Evolutionary conservation across 2,888 invertebrate genomes (phyloP).

Genomic region (Agrilus biguttatus): DNA sequence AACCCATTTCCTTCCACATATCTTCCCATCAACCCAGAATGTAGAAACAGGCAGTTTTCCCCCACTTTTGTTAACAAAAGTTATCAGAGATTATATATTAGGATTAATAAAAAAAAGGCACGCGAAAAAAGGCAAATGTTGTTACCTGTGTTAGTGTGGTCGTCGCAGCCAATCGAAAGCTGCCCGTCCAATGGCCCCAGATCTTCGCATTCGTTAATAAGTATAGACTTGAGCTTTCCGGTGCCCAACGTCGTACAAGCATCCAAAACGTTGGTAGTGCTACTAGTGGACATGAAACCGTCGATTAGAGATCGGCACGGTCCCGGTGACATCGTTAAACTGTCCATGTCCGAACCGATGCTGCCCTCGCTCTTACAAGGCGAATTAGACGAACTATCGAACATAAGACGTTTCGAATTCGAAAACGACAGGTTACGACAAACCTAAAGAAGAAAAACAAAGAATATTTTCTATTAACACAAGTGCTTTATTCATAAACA

Average conservation of each 20-base stretch:
- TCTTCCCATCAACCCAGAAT: no score
- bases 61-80: no score
- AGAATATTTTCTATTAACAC: not conserved
- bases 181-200: conserved; percentile 59
- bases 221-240: conserved; percentile 45
- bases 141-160: no score
- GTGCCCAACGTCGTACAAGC: conserved; percentile 1
- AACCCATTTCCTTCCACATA: conserved; percentile 12
- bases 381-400: no score
- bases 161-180: conserved; percentile 31
- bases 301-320: conserved; percentile 2
- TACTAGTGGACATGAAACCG: conserved; percentile 7
- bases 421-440: conserved; percentile 27
- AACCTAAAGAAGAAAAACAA: conserved; percentile 17
- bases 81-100: no score
- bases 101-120: no score
- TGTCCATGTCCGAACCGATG: conserved; percentile 1
- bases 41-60: no score
- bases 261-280: conserved; percentile 5
- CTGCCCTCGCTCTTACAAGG: no score
- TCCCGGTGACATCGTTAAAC: conserved; percentile 6
- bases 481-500: no score
- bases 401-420: conserved; percentile 4
- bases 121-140: no score
- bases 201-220: conserved; percentile 64